Percentiles rank a stretch among this genome's conserved stretches.
phyloP scores from a whole-genome alignment of 2,797 vertebrate species.

The Gambusia yucatana region DNA sequence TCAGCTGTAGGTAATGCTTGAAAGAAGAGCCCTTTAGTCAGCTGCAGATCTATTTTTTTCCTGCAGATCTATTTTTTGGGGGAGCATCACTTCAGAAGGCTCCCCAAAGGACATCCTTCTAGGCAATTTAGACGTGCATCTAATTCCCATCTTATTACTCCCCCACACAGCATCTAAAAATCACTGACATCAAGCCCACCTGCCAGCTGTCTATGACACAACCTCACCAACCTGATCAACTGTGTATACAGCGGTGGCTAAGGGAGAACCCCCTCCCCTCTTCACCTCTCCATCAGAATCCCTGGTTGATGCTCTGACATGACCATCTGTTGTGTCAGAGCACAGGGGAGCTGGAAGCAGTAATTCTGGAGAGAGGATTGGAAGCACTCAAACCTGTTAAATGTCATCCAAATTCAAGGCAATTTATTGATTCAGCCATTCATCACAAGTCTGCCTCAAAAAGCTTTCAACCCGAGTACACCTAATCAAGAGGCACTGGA shows the following conservation, averaged over 20 bases:
- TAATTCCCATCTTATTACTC: slow-evolving; percentile 52
- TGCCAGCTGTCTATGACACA: slow-evolving; percentile 28
- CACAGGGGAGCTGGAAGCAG: not conserved
- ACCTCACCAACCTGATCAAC: slow-evolving; percentile 18
- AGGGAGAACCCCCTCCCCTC: slow-evolving; percentile 14
- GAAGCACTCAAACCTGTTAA: slow-evolving; percentile 25
- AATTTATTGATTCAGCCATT: slow-evolving; percentile 21
- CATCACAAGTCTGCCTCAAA: slow-evolving; percentile 7
- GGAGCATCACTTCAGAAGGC: slow-evolving; percentile 29
- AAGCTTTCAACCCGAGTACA: not conserved
- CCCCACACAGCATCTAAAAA: slow-evolving; percentile 40
- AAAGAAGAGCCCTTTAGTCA: slow-evolving; percentile 13
- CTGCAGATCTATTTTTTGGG: not conserved
- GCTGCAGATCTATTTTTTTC: slow-evolving; percentile 17
- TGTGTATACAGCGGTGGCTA: not conserved
- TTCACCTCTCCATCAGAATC: slow-evolving; percentile 1
- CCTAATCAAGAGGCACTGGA: not conserved
- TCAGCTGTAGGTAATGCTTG: slow-evolving; percentile 31
- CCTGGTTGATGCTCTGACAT: slow-evolving; percentile 4
- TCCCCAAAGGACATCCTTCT: slow-evolving; percentile 47
- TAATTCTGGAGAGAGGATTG: slow-evolving; percentile 13
- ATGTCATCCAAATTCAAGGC: slow-evolving; percentile 34
- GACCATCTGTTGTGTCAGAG: slow-evolving; percentile 19
- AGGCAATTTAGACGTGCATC: slow-evolving; percentile 42
- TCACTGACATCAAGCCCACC: slow-evolving; percentile 20